Evolutionary conservation across 2,113 vertebrate genomes (phyloP).

Genomic region (Turnix velox): DNA sequence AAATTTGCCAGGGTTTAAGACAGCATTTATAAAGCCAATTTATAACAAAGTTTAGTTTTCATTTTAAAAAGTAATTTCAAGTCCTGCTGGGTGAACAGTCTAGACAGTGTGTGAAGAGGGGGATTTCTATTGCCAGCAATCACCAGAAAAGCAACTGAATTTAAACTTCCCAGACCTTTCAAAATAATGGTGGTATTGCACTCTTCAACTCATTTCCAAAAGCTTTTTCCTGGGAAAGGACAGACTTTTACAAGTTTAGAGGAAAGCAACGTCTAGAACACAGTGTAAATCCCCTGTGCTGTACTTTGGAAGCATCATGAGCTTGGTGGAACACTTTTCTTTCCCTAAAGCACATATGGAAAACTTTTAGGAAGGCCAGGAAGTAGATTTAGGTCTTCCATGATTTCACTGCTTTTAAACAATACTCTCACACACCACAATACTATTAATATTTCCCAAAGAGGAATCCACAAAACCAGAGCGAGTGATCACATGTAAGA

Average conservation of each 20-base stretch:
- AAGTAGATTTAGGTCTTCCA: background rate
- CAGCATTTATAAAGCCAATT: background rate
- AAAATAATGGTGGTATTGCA: fast-evolving
- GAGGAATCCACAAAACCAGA: background rate
- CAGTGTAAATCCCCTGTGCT: background rate
- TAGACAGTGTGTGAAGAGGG: fast-evolving
- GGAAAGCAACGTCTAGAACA: background rate
- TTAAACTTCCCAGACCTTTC: background rate
- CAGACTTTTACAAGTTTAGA: background rate
- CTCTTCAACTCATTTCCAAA: background rate
- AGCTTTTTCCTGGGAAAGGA: background rate
- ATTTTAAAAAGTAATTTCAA: background rate
- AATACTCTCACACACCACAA: background rate
- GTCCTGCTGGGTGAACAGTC: background rate
- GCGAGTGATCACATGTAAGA: background rate
- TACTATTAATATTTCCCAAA: background rate
- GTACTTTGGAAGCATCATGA: background rate
- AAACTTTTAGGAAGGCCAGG: background rate
- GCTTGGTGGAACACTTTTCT: background rate
- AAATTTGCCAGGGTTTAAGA: background rate
- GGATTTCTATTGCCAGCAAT: background rate
- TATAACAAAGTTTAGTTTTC: background rate
- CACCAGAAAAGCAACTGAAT: background rate
- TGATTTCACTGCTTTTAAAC: background rate
- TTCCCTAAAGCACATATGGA: background rate